Conservation (phyloP, 1,140 invertebrate species). For the Tetranychus cinnabarinus region DNA sequence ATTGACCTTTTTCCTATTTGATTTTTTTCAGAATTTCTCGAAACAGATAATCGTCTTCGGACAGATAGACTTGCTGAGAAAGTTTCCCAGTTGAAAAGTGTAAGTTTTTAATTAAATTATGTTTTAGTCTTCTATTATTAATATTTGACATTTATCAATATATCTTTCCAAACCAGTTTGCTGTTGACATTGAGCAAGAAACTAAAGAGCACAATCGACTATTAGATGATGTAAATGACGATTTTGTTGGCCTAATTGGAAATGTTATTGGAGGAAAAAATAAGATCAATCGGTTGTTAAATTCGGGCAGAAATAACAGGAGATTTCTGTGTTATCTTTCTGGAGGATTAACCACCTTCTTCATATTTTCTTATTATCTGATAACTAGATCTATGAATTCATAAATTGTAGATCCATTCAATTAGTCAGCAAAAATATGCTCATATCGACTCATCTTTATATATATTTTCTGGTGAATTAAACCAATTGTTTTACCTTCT, state of each 20-base stretch:
- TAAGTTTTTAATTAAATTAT: not conserved
- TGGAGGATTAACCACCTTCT: not conserved
- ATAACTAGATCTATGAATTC: not conserved
- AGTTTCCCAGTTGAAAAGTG: slow-evolving; percentile 6
- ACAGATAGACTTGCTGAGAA: slow-evolving; percentile 4
- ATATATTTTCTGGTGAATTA: no score
- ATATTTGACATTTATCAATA: not conserved
- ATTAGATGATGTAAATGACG: slow-evolving; percentile 16
- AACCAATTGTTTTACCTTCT: no score
- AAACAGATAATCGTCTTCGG: slow-evolving; percentile 6
- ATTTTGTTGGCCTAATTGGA: slow-evolving; percentile 21
- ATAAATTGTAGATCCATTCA: not conserved
- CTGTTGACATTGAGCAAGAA: slow-evolving; percentile 18
- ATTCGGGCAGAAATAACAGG: slow-evolving; percentile 20
- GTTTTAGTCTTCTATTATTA: not conserved
- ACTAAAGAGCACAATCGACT: slow-evolving; percentile 16
- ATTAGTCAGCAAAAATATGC: no score
- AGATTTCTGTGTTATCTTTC: slow-evolving; percentile 24
- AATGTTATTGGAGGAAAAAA: slow-evolving; percentile 22
- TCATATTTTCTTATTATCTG: not conserved
- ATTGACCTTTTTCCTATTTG: not conserved
- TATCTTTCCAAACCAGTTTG: slow-evolving; percentile 6
- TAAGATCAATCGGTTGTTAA: slow-evolving; percentile 21
- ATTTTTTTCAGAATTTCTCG: not conserved
- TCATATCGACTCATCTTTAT: no score